These are phyloP conservation scores for Euglossa dilemma DNA, from an alignment of 1,140 invertebrate species.

Conservation along the genomic window DNA sequence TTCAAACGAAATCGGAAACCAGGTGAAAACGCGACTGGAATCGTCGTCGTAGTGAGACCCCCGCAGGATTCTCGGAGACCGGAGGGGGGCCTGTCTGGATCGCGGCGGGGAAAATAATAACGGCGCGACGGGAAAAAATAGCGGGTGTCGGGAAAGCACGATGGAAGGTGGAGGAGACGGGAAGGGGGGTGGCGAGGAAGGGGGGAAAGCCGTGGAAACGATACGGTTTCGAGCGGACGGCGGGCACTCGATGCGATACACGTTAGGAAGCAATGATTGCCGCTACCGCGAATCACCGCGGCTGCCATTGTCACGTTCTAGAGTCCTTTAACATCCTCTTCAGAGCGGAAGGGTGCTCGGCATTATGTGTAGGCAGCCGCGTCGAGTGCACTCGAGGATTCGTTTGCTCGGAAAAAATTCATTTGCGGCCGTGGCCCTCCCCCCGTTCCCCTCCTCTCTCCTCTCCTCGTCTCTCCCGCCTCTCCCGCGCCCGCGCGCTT, in stretches of 20 bases:
- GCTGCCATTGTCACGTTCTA: slow-evolving; percentile 75
- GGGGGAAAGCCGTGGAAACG: background rate
- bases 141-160: too few relatives aligned
- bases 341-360: slow-evolving; percentile 69
- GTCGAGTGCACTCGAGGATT: slow-evolving; percentile 74
- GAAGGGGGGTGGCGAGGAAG: background rate
- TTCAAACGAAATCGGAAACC: too few relatives aligned
- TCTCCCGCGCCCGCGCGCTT: slow-evolving; percentile 15
- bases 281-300: slow-evolving; percentile 66
- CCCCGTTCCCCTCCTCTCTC: background rate
- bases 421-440: slow-evolving; percentile 70
- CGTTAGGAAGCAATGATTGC: slow-evolving; percentile 64
- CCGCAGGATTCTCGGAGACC: too few relatives aligned
- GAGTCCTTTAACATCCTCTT: slow-evolving; percentile 71
- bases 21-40: too few relatives aligned
- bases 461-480: background rate
- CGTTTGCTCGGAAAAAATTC: slow-evolving; percentile 79
- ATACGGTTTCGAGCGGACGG: slow-evolving; percentile 40
- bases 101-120: background rate
- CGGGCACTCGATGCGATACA: slow-evolving; percentile 45
- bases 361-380: slow-evolving; percentile 73
- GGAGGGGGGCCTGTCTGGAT: too few relatives aligned
- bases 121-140: background rate
- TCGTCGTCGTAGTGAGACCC: too few relatives aligned
- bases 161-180: too few relatives aligned